Evolutionary conservation across 2,113 vertebrate genomes (phyloP).

Genomic region (Apaloderma vittatum): DNA sequence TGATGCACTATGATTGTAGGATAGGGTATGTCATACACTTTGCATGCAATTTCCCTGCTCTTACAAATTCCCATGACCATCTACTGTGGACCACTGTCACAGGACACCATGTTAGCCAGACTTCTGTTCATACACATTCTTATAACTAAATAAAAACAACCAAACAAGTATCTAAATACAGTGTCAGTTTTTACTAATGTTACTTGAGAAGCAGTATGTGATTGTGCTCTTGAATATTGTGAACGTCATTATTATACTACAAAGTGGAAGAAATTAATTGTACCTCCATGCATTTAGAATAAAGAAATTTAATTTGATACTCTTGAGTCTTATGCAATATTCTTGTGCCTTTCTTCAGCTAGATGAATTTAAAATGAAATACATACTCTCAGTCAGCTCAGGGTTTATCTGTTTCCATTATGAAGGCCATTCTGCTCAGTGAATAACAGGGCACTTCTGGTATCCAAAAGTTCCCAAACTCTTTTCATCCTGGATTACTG

Average conservation of each 20-base stretch:
- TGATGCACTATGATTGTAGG: no score
- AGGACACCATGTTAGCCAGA: not conserved
- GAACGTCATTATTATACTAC: not conserved
- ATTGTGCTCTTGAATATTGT: not conserved
- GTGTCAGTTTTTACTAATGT: not conserved
- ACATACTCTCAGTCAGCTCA: not conserved
- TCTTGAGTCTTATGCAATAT: not conserved
- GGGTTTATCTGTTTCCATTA: not conserved
- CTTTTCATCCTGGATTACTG: not conserved
- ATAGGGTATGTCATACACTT: not conserved
- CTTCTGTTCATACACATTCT: not conserved
- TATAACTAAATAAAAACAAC: not conserved
- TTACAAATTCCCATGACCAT: not conserved
- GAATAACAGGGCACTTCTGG: not conserved
- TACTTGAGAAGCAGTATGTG: not conserved
- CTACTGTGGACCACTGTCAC: not conserved
- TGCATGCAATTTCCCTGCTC: not conserved
- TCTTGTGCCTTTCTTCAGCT: not conserved
- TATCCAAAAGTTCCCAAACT: not conserved
- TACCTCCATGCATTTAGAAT: not conserved
- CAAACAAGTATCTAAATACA: not conserved
- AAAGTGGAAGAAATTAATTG: not conserved
- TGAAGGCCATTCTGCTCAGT: not conserved
- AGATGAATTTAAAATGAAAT: not conserved
- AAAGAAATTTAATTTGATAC: conserved; percentile 19